A percentile compares a stretch with the other conserved stretches of the same genome.
Evolutionary conservation across 1,140 invertebrate species (phyloP).

Genomic region (Drosophila gunungcola): DNA sequence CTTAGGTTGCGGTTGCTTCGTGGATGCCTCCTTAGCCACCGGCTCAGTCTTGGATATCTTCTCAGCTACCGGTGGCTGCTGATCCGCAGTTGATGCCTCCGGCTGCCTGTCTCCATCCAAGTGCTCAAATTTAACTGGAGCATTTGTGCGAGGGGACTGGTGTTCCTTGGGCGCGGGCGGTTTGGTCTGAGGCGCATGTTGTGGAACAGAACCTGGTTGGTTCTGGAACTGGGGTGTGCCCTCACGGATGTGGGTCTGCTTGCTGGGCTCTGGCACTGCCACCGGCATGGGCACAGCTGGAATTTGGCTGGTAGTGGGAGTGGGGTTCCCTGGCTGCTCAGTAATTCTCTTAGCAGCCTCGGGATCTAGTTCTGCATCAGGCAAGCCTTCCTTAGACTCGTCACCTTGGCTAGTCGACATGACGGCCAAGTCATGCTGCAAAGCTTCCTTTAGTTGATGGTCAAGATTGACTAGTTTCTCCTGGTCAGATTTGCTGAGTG

Average conservation of each 20-base stretch:
- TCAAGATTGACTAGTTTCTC: not conserved
- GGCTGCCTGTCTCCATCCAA: not conserved
- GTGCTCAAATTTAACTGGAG: slow-evolving; percentile 1
- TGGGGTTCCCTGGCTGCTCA: slow-evolving; percentile 1
- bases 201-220: slow-evolving; percentile 8
- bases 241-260: slow-evolving; percentile 7
- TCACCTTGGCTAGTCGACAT: not conserved
- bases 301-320: not conserved
- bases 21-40: not conserved
- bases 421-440: not conserved
- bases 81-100: not conserved
- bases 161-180: not conserved
- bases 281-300: not conserved
- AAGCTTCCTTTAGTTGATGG: not conserved
- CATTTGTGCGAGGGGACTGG: not conserved
- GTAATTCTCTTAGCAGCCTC: not conserved
- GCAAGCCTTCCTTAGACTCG: not conserved
- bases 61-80: not conserved
- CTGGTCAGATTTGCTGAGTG: slow-evolving; percentile 13
- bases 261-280: not conserved
- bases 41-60: not conserved
- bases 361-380: not conserved
- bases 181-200: not conserved
- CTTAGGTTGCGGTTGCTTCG: not conserved
- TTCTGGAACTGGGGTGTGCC: slow-evolving; percentile 10